Percentiles rank a stretch among this genome's conserved stretches.
phyloP scores from a whole-genome alignment of 2,888 invertebrate genomes.

The Drosophila multiciliata region DNA sequence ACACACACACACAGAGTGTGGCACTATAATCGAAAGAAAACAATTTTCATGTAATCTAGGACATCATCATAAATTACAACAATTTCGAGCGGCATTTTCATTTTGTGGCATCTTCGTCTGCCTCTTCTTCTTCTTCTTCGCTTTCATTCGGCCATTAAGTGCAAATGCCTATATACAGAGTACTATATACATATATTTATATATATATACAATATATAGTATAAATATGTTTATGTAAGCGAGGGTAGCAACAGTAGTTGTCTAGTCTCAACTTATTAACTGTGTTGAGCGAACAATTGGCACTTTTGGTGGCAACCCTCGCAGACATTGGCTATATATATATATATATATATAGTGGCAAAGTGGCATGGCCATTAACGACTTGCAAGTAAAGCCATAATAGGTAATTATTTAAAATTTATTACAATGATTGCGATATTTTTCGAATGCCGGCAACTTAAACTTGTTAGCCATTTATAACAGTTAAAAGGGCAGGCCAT shows the following conservation, averaged over 20 bases:
- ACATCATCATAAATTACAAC: conserved; percentile 83
- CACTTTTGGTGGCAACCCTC: conserved; percentile 7
- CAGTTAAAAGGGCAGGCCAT: conserved; percentile 35
- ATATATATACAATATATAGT: conserved; percentile 16
- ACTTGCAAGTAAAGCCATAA: conserved; percentile 74
- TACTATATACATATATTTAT: conserved; percentile 22
- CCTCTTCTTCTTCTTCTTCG: conserved; percentile 23
- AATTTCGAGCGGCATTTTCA: conserved; percentile 76
- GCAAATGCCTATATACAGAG: conserved; percentile 32
- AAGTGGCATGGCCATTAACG: conserved; percentile 34
- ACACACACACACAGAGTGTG: conserved; percentile 24
- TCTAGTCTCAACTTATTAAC: background rate
- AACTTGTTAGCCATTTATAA: conserved; percentile 26
- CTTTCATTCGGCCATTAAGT: conserved; percentile 55
- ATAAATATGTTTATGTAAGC: conserved; percentile 25
- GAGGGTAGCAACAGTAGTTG: conserved; percentile 5
- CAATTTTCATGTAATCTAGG: conserved; percentile 83
- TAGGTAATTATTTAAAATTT: conserved; percentile 85
- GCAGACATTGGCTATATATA: conserved; percentile 8
- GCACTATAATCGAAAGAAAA: conserved; percentile 79
- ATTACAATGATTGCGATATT: conserved; percentile 70
- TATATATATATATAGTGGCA: conserved; percentile 1
- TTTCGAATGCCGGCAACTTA: conserved; percentile 24
- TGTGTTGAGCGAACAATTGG: background rate
- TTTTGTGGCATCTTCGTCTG: conserved; percentile 34